Percentiles rank a stretch among this genome's conserved stretches.
These are phyloP conservation scores for Leptinotarsa undecemlineata DNA, from an alignment of 1,140 invertebrate genomes.

Conservation along the genomic window DNA sequence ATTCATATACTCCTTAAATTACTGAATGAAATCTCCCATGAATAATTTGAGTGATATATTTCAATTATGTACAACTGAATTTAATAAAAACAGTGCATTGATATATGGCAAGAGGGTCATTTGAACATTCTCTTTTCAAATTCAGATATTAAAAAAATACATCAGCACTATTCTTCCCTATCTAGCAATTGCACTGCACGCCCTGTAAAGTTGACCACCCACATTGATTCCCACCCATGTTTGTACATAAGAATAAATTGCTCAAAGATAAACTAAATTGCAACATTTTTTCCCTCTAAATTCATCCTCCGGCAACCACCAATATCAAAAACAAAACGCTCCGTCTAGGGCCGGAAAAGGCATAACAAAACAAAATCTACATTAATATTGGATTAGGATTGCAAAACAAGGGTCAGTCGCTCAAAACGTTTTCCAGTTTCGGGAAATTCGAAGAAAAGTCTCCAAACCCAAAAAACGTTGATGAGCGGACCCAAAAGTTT, in stretches of 20 bases:
- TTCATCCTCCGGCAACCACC: neutral
- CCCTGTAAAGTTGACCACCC: neutral
- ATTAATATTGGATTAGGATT: slow-evolving; percentile 22
- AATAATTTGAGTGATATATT: too few species aligned
- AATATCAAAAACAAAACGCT: slow-evolving; percentile 10
- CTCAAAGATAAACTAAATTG: slow-evolving; percentile 13
- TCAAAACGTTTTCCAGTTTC: neutral
- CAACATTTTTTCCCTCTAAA: slow-evolving; percentile 17
- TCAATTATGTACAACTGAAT: too few species aligned
- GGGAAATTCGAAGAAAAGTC: neutral
- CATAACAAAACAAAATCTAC: slow-evolving; percentile 12
- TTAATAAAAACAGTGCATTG: neutral
- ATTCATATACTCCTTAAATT: too few species aligned
- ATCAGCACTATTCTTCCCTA: neutral
- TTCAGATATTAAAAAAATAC: neutral
- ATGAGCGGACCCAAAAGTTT: neutral
- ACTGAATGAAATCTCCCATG: too few species aligned
- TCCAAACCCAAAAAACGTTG: neutral
- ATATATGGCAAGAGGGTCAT: neutral
- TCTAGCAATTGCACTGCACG: neutral
- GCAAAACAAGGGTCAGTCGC: slow-evolving; percentile 6
- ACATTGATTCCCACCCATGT: neutral
- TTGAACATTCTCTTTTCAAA: neutral
- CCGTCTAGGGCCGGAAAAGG: neutral
- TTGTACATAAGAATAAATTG: slow-evolving; percentile 16